Evolutionary conservation across 1,140 invertebrate species (phyloP), one percentile per base, ranked within the genome.

Genomic region (Drosophila truncata): DNA sequence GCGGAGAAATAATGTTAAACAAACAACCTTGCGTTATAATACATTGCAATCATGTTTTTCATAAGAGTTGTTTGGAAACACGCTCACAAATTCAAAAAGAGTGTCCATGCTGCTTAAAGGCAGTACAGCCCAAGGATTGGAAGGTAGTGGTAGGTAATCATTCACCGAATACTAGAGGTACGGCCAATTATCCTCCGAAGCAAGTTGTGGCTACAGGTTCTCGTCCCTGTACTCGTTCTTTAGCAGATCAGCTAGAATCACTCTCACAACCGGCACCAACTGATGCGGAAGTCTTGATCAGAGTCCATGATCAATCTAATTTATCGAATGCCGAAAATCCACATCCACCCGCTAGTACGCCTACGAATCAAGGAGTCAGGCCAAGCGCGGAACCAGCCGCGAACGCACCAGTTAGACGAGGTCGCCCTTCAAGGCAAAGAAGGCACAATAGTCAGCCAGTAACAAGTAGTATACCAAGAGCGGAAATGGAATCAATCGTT

Each of bases 1-100:
- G n/a, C n/a, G n/a, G n/a, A n/a, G n/a, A 52, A 50, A 27, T 31
- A 8, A 50, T 50, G 25, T 18, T 50, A 50, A 50, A 50, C 25
- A 50, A 25, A 27, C 47, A 49, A 29, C 25, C 47, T 10, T 27
- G 47, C 29, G 47, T 16, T n/a, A 29, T 50, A 16, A 50, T 25
- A 2, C 27, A 25, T 13, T 29, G 16, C 11, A 50, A 27, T 50
- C 49, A 50, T 5, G 27, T 31, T 31, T 29, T 50, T 25, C 49
- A 50, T 31, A 50, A 50, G 49, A 31, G 2, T 50, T 50, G 27
- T 44, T 44, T 44, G n/a, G 41, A 44, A 44, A 20, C 41, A 20
- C 41, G n/a, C n/a, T n/a, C n/a, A 20, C n/a, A n/a, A n/a, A n/a
- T n/a, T n/a, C n/a, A n/a, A n/a, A n/a, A n/a, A n/a, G n/a, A n/a